Evolutionary conservation across 2,113 vertebrate genomes (phyloP), one percentile per base, ranked within the genome.

Genomic region (Herpetotheres cachinnans): DNA sequence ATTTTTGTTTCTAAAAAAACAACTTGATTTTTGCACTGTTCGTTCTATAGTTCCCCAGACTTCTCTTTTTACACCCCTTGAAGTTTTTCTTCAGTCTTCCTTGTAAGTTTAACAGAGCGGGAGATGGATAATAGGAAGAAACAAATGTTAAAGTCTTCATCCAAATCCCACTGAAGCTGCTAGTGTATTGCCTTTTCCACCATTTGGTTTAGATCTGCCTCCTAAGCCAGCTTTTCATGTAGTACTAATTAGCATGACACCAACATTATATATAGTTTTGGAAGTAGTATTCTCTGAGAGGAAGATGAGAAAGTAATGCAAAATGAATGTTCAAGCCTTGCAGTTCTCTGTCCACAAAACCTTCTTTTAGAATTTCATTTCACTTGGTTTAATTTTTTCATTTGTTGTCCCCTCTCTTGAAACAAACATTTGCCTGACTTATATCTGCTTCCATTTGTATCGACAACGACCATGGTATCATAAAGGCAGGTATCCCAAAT

Each of bases 191-290:
- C 30, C 16, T 84, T 90, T 92, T 89, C 21, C 54, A 82, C 65
- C 63, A 80, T 78, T 97, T 95, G 83, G 46, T 82, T 87, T 90
- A 91, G 42, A 82, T 82, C 44, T 91, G 58, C 17, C 40, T 93
- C 27, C 20, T 89, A 93, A 91, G 27, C 25, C 49, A 82, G 58
- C n/a, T 96, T 95, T 87, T 77, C n/a, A 70, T 72, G 42, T 94
- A 87, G 40, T 76, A 26, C n/a, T 87, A 82, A 88, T 93, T 87
- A 85, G 17, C 40, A 50, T 80, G 66, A 80, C 49, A 87, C 54
- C 38, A 87, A 54, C 74, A 90, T 66, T 89, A 66, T 90, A 69
- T 79, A 59, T 27, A 21, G 24, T 72, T 94, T 96, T 87, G 70
- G 46, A 91, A 93, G 42, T 32, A 80, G 32, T 62, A 73, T 65